These are phyloP conservation scores for Euglossa dilemma DNA, from an alignment of 1,140 invertebrate genomes.

Conservation along the genomic window DNA sequence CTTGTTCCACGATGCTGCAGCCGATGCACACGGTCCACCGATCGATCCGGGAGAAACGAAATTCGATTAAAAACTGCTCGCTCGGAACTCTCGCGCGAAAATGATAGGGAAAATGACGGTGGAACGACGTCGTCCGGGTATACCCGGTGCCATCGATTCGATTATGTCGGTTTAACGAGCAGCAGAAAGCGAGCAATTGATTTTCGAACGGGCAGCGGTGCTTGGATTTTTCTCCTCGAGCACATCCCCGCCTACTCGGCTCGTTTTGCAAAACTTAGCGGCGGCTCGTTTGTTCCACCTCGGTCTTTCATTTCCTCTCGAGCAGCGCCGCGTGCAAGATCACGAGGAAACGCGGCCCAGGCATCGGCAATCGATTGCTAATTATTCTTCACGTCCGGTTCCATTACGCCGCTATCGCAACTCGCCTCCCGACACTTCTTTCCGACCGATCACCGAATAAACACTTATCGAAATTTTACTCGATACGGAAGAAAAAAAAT, in stretches of 20 bases:
- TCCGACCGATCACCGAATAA: too few relatives aligned
- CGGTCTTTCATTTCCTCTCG: constrained; percentile 9
- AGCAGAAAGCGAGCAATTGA: neutral
- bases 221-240: neutral
- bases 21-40: neutral
- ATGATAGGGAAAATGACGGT: neutral
- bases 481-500: neutral
- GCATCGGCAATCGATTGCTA: constrained; percentile 35
- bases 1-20: neutral
- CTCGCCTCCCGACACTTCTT: neutral
- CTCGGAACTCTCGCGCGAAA: neutral
- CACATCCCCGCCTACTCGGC: neutral
- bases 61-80: neutral
- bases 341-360: constrained; percentile 3
- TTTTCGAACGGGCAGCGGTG: neutral
- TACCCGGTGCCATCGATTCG: neutral
- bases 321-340: neutral
- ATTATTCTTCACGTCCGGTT: constrained; percentile 35
- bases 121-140: neutral
- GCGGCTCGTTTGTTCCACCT: neutral
- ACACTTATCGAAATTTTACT: neutral
- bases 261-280: constrained; percentile 1
- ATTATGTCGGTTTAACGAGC: neutral
- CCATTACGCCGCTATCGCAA: constrained; percentile 4
- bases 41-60: neutral